A percentile compares a stretch with the other conserved stretches of the same genome.
phyloP scores from a whole-genome alignment of 2,113 vertebrate genomes.

The Corydoras maculifer region DNA sequence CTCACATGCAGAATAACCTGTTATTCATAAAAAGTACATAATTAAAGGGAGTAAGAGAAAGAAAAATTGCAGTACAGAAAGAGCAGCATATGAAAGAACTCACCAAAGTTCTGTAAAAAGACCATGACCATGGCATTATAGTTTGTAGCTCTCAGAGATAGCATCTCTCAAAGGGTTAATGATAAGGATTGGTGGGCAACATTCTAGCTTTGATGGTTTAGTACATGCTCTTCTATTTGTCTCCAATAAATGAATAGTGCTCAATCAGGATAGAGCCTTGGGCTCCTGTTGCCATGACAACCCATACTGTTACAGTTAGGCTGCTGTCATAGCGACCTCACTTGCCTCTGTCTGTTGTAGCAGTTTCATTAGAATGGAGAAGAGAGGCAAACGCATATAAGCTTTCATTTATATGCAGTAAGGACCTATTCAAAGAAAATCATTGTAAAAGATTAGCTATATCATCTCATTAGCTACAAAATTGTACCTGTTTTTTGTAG shows the following conservation, averaged over 20 bases:
- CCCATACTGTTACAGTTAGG: constrained; percentile 46
- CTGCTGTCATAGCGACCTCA: constrained; percentile 46
- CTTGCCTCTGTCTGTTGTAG: constrained; percentile 38
- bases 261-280: constrained; percentile 50
- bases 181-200: constrained; percentile 40
- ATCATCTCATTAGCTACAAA: constrained; percentile 3
- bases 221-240: constrained; percentile 51
- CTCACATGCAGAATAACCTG: too few species aligned
- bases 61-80: constrained; percentile 39
- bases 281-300: constrained; percentile 58
- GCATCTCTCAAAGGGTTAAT: constrained; percentile 45
- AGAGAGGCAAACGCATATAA: constrained; percentile 14
- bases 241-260: constrained; percentile 49
- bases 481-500: background rate
- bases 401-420: constrained; percentile 4
- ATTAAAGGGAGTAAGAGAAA: constrained; percentile 19
- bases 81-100: constrained; percentile 21
- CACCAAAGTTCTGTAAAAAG: constrained; percentile 27
- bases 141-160: constrained; percentile 26
- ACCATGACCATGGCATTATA: constrained; percentile 39
- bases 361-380: constrained; percentile 35
- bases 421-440: constrained; percentile 22
- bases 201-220: constrained; percentile 42
- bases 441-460: constrained; percentile 1
- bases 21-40: constrained; percentile 16